phyloP scores from a whole-genome alignment of 2,113 vertebrate genomes.

The Melospiza melodia region DNA sequence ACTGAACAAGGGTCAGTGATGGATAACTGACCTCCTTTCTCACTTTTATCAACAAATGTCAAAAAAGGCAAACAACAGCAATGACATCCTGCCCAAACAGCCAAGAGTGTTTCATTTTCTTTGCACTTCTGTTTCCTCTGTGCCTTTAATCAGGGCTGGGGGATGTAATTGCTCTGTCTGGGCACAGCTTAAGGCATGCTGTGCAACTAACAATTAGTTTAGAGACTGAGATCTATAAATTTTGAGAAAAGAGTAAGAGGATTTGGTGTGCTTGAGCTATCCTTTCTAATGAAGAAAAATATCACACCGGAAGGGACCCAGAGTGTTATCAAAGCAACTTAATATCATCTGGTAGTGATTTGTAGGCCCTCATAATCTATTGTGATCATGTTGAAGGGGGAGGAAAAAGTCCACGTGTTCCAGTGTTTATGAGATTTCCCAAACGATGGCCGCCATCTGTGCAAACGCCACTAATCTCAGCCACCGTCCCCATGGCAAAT shows the following conservation, averaged over 20 bases:
- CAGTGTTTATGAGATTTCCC: slow-evolving; percentile 79
- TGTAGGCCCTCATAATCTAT: slow-evolving; percentile 81
- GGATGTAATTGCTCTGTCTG: slow-evolving; percentile 85
- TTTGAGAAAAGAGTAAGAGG: slow-evolving; percentile 78
- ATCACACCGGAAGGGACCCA: slow-evolving; percentile 80
- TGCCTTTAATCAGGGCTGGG: slow-evolving; percentile 86
- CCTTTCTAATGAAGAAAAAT: slow-evolving; percentile 81
- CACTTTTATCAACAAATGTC: slow-evolving; percentile 59
- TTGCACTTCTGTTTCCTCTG: slow-evolving; percentile 80
- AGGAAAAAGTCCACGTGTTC: slow-evolving; percentile 52
- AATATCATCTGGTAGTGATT: slow-evolving; percentile 90
- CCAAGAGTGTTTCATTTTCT: slow-evolving; percentile 83
- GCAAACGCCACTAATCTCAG: slow-evolving; percentile 75
- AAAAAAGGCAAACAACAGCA: slow-evolving; percentile 72
- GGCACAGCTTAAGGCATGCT: slow-evolving; percentile 78
- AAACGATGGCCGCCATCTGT: slow-evolving; percentile 87
- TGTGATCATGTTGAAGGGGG: slow-evolving; percentile 75
- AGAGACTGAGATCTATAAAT: slow-evolving; percentile 83
- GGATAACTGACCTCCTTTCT: slow-evolving; percentile 55
- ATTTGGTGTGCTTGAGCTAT: slow-evolving; percentile 76
- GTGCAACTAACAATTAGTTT: slow-evolving; percentile 83
- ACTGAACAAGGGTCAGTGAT: slow-evolving; percentile 54
- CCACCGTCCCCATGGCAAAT: slow-evolving; percentile 75
- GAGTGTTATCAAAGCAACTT: slow-evolving; percentile 82
- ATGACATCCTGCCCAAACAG: slow-evolving; percentile 84